A percentile compares a stretch with the other conserved stretches of the same genome.
phyloP scores from a whole-genome alignment of 2,797 vertebrate species.

The Esox lucius region DNA sequence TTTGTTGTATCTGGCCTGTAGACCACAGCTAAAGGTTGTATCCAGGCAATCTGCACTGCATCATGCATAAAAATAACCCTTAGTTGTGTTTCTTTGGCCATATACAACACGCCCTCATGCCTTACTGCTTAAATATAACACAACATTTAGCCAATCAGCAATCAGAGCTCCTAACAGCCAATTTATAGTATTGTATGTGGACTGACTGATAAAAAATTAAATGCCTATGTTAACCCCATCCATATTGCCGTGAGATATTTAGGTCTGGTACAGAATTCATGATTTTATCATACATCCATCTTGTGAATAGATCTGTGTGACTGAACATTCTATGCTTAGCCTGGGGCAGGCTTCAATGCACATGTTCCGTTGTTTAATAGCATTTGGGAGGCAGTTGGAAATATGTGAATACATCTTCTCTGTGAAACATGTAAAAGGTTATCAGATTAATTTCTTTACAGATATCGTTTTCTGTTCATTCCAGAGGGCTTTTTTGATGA shows the following conservation, averaged over 20 bases:
- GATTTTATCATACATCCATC: background rate
- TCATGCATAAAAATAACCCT: no score
- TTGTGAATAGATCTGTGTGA: background rate
- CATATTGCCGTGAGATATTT: background rate
- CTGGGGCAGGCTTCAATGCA: slow-evolving; percentile 17
- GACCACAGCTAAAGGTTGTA: no score
- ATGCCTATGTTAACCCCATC: background rate
- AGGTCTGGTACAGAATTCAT: background rate
- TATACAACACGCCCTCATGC: no score
- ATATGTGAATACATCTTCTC: slow-evolving; percentile 61
- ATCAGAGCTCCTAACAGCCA: no score
- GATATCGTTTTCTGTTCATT: background rate
- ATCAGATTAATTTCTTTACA: background rate
- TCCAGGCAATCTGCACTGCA: no score
- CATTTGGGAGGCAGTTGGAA: slow-evolving; percentile 48
- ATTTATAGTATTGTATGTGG: background rate
- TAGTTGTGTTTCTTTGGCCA: no score
- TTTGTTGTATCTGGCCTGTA: no score
- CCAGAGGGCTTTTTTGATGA: background rate
- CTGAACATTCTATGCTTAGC: background rate
- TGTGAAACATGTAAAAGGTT: slow-evolving; percentile 50
- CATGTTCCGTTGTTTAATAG: slow-evolving; percentile 47
- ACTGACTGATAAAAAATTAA: background rate
- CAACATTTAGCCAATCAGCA: no score
- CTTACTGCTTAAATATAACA: no score